These are phyloP conservation scores for Eriocheir sinensis DNA, from an alignment of 1,140 invertebrate genomes.

Conservation along the genomic window DNA sequence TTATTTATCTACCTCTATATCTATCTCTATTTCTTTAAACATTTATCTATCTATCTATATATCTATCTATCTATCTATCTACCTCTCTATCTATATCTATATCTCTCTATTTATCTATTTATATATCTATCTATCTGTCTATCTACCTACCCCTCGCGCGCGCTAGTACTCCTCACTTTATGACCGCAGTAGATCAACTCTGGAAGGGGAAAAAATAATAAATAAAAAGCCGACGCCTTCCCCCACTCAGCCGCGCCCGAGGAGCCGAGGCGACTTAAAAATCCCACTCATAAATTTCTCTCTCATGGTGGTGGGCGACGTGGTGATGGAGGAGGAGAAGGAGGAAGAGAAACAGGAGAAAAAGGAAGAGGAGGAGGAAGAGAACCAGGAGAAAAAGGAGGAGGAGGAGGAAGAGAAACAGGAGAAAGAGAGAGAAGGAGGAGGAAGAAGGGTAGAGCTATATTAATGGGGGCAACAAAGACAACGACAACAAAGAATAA, in stretches of 20 bases:
- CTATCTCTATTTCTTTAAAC: not conserved
- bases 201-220: not conserved
- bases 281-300: not conserved
- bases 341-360: not conserved
- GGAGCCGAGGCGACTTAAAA: not conserved
- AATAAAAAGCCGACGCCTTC: conserved; percentile 9
- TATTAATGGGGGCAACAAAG: not conserved
- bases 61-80: not conserved
- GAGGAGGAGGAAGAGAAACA: too few relatives aligned
- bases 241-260: conserved; percentile 17
- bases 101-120: not conserved
- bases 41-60: not conserved
- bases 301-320: too few relatives aligned
- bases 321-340: too few relatives aligned
- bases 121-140: not conserved
- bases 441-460: not conserved
- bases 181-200: not conserved
- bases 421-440: too few relatives aligned
- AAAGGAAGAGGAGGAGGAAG: not conserved
- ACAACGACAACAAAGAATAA: not conserved
- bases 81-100: not conserved
- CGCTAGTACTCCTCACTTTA: not conserved
- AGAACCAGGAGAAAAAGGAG: not conserved
- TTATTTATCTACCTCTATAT: too few relatives aligned
- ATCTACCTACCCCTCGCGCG: not conserved